Conservation (phyloP, 2,888 invertebrate genomes). For the Mystacides longicornis region DNA sequence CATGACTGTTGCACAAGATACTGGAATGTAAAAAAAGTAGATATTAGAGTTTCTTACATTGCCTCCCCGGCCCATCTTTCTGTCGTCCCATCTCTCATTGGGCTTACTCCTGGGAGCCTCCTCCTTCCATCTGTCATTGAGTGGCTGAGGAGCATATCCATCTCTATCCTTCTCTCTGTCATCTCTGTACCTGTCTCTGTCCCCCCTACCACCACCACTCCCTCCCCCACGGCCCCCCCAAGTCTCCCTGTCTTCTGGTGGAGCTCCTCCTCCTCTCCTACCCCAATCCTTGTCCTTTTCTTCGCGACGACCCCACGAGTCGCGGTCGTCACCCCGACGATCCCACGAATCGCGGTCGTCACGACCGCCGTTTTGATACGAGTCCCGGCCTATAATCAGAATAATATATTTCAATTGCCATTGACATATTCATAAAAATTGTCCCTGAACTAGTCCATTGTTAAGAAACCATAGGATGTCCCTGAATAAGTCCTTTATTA, state of each 20-base stretch:
- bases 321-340: slow-evolving; percentile 34
- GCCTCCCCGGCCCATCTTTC: slow-evolving; percentile 19
- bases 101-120: slow-evolving; percentile 40
- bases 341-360: slow-evolving; percentile 10
- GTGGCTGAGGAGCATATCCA: slow-evolving; percentile 38
- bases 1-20: too few species aligned
- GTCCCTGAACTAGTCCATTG: too few species aligned
- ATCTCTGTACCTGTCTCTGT: slow-evolving; percentile 29
- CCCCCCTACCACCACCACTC: slow-evolving; percentile 37
- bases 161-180: slow-evolving; percentile 34
- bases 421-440: too few species aligned
- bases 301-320: slow-evolving; percentile 31
- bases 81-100: slow-evolving; percentile 27
- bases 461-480: too few species aligned
- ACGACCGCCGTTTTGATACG: slow-evolving; percentile 44
- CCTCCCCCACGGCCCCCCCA: slow-evolving; percentile 36
- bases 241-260: slow-evolving; percentile 46
- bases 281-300: slow-evolving; percentile 26
- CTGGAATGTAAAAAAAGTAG: too few species aligned
- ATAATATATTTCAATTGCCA: not conserved
- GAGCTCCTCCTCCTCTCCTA: slow-evolving; percentile 49
- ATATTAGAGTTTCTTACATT: too few species aligned
- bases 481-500: too few species aligned
- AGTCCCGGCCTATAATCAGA: slow-evolving; percentile 28
- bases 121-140: slow-evolving; percentile 59